phyloP scores from a whole-genome alignment of 2,113 vertebrate species.

The Syrrhaptes paradoxus region DNA sequence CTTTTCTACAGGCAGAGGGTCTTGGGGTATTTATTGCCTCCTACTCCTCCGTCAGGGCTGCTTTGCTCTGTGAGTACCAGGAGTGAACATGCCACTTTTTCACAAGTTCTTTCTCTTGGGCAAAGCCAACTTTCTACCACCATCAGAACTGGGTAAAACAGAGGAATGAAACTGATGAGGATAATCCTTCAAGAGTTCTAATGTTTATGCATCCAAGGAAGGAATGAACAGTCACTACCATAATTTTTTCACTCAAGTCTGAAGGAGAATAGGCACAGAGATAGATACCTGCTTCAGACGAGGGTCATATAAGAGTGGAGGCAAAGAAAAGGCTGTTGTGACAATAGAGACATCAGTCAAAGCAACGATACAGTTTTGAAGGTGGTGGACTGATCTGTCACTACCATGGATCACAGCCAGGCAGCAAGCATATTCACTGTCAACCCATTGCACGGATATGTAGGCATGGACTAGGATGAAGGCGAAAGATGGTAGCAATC shows the following conservation, averaged over 20 bases:
- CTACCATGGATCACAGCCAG: background rate
- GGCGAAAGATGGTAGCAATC: background rate
- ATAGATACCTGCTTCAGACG: background rate
- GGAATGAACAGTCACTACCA: background rate
- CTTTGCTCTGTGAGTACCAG: background rate
- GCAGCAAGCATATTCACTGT: background rate
- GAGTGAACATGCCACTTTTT: background rate
- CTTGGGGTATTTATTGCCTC: background rate
- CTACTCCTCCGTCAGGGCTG: background rate
- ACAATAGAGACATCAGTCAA: background rate
- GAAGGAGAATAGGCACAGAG: background rate
- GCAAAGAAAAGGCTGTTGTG: background rate
- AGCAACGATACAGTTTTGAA: background rate
- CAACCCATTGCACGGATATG: accelerated
- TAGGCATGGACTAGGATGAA: background rate
- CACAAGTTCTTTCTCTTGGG: background rate
- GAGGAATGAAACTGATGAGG: background rate
- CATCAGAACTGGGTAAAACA: background rate
- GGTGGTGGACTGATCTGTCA: constrained; percentile 18
- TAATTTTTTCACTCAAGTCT: background rate
- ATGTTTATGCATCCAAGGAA: background rate
- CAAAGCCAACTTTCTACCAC: background rate
- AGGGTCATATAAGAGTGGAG: background rate
- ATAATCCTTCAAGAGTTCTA: background rate
- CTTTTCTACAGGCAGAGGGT: background rate